Percentiles rank a stretch among this genome's conserved stretches.
Evolutionary conservation across 2,888 invertebrate species (phyloP).

Genomic region (Pyralis farinalis): DNA sequence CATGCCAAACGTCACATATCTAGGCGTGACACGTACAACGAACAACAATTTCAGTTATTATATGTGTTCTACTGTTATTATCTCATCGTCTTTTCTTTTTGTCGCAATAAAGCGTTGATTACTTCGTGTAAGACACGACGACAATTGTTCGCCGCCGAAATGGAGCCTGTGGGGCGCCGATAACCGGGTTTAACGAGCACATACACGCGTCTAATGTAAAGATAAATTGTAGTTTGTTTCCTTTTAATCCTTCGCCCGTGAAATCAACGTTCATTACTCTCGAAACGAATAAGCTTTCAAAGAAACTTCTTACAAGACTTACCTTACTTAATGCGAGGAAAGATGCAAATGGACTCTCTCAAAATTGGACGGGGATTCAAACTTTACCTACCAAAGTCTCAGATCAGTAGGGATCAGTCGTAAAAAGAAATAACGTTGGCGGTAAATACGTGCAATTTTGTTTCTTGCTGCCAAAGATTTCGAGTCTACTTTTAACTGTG

Average conservation of each 20-base stretch:
- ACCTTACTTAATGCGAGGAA: slow-evolving; percentile 49
- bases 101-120: slow-evolving; percentile 73
- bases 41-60: slow-evolving; percentile 66
- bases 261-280: slow-evolving; percentile 3
- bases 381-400: slow-evolving; percentile 54
- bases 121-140: slow-evolving; percentile 42
- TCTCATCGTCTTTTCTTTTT: slow-evolving; percentile 65
- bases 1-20: slow-evolving; percentile 70
- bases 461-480: slow-evolving; percentile 12
- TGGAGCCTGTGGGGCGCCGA: slow-evolving; percentile 59
- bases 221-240: slow-evolving; percentile 14
- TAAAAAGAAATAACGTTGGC: slow-evolving; percentile 20
- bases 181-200: slow-evolving; percentile 40
- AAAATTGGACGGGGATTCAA: slow-evolving; percentile 62
- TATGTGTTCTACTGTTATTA: slow-evolving; percentile 64
- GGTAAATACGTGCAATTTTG: slow-evolving; percentile 13
- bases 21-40: slow-evolving; percentile 67
- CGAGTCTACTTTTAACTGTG: slow-evolving; percentile 25
- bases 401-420: slow-evolving; percentile 25
- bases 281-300: slow-evolving; percentile 15
- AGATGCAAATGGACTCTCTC: slow-evolving; percentile 63
- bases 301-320: slow-evolving; percentile 30
- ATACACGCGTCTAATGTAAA: slow-evolving; percentile 12
- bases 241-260: slow-evolving; percentile 11
- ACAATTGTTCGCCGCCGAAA: slow-evolving; percentile 51